These are phyloP conservation scores for Sminthurinus aureus DNA, from an alignment of 2,888 invertebrate species.

Conservation along the genomic window DNA sequence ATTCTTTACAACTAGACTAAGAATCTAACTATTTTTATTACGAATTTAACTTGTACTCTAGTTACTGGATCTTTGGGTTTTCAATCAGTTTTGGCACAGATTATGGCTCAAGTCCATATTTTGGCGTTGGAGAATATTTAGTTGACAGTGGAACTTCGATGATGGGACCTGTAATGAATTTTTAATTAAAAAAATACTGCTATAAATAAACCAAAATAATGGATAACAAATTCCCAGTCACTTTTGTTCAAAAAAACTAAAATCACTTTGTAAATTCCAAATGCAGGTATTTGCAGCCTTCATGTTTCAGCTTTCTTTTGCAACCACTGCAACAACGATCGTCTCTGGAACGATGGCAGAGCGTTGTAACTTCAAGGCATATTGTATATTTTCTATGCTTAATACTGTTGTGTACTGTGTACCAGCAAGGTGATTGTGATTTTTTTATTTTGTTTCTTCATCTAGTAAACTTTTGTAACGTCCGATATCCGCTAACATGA, in stretches of 20 bases:
- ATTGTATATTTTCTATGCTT: constrained; percentile 63
- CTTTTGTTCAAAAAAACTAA: too few relatives aligned
- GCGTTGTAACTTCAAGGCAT: constrained; percentile 62
- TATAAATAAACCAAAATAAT: too few relatives aligned
- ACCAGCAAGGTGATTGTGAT: constrained; percentile 62
- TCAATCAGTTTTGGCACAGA: constrained; percentile 61
- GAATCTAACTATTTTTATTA: too few relatives aligned
- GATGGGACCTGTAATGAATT: constrained; percentile 61
- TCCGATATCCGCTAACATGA: too few relatives aligned
- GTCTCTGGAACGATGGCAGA: constrained; percentile 65
- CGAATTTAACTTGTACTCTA: too few relatives aligned
- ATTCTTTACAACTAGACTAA: too few relatives aligned
- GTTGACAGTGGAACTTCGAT: constrained; percentile 61
- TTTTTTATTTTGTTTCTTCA: too few relatives aligned
- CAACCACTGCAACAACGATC: constrained; percentile 63
- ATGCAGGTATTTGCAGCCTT: constrained; percentile 59
- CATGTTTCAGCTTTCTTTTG: constrained; percentile 60
- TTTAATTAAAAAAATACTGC: too few relatives aligned
- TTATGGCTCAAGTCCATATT: constrained; percentile 62
- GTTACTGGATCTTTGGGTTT: constrained; percentile 65
- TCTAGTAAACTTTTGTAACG: too few relatives aligned
- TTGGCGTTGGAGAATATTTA: constrained; percentile 64
- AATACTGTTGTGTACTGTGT: constrained; percentile 64
- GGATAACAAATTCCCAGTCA: too few relatives aligned
- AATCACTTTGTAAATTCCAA: too few relatives aligned